Conservation (phyloP, 2,888 invertebrate genomes). For the Acrobasis consociella region DNA sequence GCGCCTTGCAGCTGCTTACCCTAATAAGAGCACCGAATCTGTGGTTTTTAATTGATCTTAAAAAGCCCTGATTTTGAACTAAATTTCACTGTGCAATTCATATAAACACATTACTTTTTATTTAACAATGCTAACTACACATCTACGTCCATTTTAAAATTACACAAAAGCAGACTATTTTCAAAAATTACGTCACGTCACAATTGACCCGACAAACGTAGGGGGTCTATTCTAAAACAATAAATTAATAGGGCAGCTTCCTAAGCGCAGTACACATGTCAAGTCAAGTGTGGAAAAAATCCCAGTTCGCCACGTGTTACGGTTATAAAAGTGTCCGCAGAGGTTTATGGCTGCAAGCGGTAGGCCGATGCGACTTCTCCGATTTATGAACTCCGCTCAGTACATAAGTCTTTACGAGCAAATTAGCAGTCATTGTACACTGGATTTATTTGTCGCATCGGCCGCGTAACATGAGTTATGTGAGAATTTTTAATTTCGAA, state of each 20-base stretch:
- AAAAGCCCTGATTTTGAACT: too few relatives aligned
- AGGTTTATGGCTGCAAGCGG: constrained; percentile 81
- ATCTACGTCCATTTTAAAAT: too few relatives aligned
- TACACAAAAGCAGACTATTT: background rate
- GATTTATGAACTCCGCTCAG: constrained; percentile 73
- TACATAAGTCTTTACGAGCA: constrained; percentile 81
- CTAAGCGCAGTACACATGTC: constrained; percentile 72
- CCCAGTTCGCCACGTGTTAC: constrained; percentile 73
- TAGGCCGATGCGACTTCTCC: constrained; percentile 76
- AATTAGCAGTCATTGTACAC: constrained; percentile 81
- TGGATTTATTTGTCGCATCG: constrained; percentile 68
- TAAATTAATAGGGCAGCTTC: constrained; percentile 72
- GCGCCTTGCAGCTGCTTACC: too few relatives aligned
- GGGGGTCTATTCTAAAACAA: constrained; percentile 73
- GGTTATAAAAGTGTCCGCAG: constrained; percentile 80
- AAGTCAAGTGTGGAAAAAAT: constrained; percentile 78
- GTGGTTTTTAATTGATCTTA: too few relatives aligned
- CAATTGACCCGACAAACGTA: constrained; percentile 10
- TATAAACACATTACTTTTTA: too few relatives aligned
- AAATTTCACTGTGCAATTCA: too few relatives aligned
- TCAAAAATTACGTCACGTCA: background rate
- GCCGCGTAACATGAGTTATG: constrained; percentile 67
- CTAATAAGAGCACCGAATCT: too few relatives aligned
- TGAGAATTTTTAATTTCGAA: constrained; percentile 59
- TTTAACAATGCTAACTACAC: too few relatives aligned